These are phyloP conservation scores for Phymastichus coffea DNA, from an alignment of 1,140 invertebrate species.

Conservation along the genomic window DNA sequence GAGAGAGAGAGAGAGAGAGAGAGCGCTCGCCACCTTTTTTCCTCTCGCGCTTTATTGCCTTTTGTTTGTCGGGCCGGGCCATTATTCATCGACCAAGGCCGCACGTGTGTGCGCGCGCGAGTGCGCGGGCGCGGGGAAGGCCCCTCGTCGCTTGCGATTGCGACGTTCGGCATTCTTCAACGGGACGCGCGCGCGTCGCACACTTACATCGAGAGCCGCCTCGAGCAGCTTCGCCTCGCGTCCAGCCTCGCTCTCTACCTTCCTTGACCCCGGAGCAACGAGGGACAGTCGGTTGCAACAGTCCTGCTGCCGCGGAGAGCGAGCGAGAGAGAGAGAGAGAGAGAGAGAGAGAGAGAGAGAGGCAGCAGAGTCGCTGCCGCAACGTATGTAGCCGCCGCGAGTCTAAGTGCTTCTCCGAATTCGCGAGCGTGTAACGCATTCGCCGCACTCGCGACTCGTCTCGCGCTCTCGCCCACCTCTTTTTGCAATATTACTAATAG, in stretches of 20 bases:
- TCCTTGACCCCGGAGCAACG: conserved; percentile 51
- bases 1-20: conserved; percentile 35
- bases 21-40: not conserved
- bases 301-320: too few species aligned
- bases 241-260: conserved; percentile 38
- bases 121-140: not conserved
- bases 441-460: too few species aligned
- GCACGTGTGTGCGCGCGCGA: too few species aligned
- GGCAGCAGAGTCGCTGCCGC: too few species aligned
- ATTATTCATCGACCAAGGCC: conserved; percentile 14
- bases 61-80: not conserved
- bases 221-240: too few species aligned
- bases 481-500: too few species aligned
- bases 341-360: too few species aligned
- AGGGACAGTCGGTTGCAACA: conserved; percentile 55
- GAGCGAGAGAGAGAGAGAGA: too few species aligned
- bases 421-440: conserved; percentile 41
- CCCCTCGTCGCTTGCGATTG: too few species aligned
- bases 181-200: not conserved
- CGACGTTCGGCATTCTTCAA: not conserved
- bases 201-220: not conserved
- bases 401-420: conserved; percentile 44
- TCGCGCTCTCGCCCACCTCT: too few species aligned
- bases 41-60: not conserved
- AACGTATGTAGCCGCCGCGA: conserved; percentile 12